Conservation (phyloP, 2,113 vertebrate species). For the Istiophorus platypterus region DNA sequence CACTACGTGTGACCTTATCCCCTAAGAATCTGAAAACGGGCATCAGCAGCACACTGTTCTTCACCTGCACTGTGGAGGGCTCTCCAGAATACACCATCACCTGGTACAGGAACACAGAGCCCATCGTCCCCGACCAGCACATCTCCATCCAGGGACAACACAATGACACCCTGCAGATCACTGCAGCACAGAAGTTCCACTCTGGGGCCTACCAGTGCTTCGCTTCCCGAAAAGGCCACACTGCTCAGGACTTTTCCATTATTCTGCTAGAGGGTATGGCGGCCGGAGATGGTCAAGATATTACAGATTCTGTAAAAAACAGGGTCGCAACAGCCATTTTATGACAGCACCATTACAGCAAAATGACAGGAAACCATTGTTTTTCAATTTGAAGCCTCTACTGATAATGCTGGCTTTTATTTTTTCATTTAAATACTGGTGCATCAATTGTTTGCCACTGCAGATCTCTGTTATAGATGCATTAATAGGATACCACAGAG, state of each 20-base stretch:
- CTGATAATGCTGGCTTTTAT: not conserved
- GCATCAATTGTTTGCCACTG: not conserved
- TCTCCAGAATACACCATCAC: constrained; percentile 93
- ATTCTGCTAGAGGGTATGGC: constrained; percentile 94
- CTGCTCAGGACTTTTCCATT: constrained; percentile 97
- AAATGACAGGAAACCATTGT: constrained; percentile 1
- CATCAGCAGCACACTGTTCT: constrained; percentile 97
- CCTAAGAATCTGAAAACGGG: constrained; percentile 98
- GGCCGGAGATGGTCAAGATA: not conserved
- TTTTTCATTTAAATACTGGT: not conserved
- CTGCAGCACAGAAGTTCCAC: constrained; percentile 95
- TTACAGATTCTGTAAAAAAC: not conserved
- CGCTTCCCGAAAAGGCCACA: constrained; percentile 94
- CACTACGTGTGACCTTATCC: constrained; percentile 94
- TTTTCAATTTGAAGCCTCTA: not conserved
- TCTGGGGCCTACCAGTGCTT: constrained; percentile 99
- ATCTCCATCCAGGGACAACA: constrained; percentile 97
- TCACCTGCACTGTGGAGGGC: constrained; percentile 94
- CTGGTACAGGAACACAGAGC: constrained; percentile 98
- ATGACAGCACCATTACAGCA: not conserved
- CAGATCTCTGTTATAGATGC: not conserved
- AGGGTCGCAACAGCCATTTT: constrained; percentile 3
- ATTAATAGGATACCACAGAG: not conserved
- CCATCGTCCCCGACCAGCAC: constrained; percentile 90
- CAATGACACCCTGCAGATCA: constrained; percentile 98